Evolutionary conservation across 2,888 invertebrate genomes (phyloP).

Genomic region (Eilema caniola): DNA sequence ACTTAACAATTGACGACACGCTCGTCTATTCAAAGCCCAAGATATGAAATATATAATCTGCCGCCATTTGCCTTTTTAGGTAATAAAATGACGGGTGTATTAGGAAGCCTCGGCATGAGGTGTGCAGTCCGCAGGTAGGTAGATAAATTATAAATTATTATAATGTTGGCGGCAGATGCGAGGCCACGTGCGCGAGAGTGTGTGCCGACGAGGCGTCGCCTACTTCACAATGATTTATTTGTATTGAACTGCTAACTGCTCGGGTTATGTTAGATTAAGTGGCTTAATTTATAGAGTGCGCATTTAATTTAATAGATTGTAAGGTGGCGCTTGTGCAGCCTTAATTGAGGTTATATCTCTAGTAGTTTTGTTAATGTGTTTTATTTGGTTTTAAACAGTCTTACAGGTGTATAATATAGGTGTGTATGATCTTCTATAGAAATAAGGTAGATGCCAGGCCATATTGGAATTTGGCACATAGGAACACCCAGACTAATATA

Average conservation of each 20-base stretch:
- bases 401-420: neutral
- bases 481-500: too few species aligned
- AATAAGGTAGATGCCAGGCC: neutral
- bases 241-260: conserved; percentile 20
- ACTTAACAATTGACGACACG: neutral
- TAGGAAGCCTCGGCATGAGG: conserved; percentile 8
- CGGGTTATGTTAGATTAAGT: conserved; percentile 22
- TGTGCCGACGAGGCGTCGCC: conserved; percentile 30
- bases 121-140: conserved; percentile 51
- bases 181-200: conserved; percentile 66
- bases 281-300: conserved; percentile 17
- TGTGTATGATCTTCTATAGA: neutral
- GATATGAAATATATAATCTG: neutral
- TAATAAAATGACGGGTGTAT: conserved; percentile 19
- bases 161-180: conserved; percentile 68
- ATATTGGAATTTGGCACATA: too few species aligned
- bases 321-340: neutral
- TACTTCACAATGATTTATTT: conserved; percentile 42
- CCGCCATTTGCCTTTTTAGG: neutral
- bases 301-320: neutral
- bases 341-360: conserved; percentile 1
- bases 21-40: neutral
- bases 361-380: neutral
- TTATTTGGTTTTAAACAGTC: too few species aligned
- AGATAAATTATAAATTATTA: conserved; percentile 66